A percentile compares a stretch with the other conserved stretches of the same genome.
phyloP scores from a whole-genome alignment of 2,113 vertebrate genomes.

The Mastomys coucha region DNA sequence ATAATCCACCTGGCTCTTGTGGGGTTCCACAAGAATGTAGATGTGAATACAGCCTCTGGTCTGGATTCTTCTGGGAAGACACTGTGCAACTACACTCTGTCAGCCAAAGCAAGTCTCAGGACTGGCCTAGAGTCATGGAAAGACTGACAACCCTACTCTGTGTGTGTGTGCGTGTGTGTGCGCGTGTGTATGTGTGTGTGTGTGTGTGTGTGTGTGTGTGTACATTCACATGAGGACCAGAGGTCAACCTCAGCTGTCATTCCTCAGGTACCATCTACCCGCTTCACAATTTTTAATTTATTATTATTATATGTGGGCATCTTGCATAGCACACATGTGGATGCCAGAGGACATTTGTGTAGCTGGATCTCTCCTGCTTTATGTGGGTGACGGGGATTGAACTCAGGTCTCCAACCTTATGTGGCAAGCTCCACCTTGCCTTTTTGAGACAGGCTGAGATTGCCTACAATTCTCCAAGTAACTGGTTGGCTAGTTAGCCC shows the following conservation, averaged over 20 bases:
- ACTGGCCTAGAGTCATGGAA: neutral
- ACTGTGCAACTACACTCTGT: neutral
- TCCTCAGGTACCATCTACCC: too few relatives aligned
- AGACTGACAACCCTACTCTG: neutral
- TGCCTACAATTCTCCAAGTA: neutral
- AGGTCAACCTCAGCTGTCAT: neutral
- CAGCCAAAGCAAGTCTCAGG: neutral
- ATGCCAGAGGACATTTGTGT: neutral
- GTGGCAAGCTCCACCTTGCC: neutral
- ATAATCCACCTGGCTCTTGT: neutral
- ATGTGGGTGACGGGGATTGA: neutral
- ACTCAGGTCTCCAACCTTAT: neutral
- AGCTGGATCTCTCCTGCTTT: neutral
- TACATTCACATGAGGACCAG: neutral
- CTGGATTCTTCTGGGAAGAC: too few relatives aligned
- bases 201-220: too few relatives aligned
- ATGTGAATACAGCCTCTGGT: neutral
- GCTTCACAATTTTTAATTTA: neutral
- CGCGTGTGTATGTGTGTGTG: too few relatives aligned
- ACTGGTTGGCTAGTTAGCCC: neutral
- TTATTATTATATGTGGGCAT: neutral
- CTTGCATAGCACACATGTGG: neutral
- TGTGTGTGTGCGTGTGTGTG: too few relatives aligned
- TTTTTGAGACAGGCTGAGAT: neutral
- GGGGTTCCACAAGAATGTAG: too few relatives aligned